Percentiles rank a stretch among this genome's conserved stretches.
Evolutionary conservation across 2,797 vertebrate species (phyloP).

Genomic region (Lithobates sylvaticus): DNA sequence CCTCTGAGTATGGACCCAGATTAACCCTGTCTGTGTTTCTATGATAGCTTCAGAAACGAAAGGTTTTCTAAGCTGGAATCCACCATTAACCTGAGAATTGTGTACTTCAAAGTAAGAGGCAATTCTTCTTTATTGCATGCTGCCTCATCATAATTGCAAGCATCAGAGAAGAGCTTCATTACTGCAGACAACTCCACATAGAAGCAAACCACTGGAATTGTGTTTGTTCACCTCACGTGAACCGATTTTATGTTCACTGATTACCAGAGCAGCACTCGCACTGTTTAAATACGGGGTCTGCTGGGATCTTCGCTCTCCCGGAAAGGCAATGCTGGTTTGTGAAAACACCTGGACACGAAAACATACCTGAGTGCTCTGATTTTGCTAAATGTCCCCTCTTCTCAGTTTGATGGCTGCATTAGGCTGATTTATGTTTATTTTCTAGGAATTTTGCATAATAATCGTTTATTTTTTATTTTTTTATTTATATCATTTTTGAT

Average conservation of each 20-base stretch:
- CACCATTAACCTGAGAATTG: background rate
- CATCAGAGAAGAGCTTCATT: conserved; percentile 36
- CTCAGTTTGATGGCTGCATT: background rate
- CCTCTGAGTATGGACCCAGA: too few relatives aligned
- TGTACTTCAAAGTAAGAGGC: background rate
- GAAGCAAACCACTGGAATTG: conserved; percentile 3
- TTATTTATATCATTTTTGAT: too few relatives aligned
- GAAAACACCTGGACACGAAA: background rate
- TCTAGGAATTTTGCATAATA: background rate
- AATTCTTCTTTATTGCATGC: conserved; percentile 5
- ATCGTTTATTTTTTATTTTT: too few relatives aligned
- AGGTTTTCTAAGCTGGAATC: background rate
- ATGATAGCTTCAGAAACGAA: background rate
- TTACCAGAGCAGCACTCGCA: background rate
- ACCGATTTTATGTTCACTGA: conserved; percentile 19
- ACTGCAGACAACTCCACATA: conserved; percentile 36
- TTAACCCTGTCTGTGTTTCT: background rate
- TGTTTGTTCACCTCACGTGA: conserved; percentile 31
- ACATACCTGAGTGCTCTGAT: background rate
- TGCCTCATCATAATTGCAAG: conserved; percentile 34
- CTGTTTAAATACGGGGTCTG: background rate
- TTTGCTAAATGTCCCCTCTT: too few relatives aligned
- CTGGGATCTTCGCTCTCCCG: background rate
- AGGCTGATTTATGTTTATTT: background rate
- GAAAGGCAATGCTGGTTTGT: background rate